phyloP scores from a whole-genome alignment of 2,888 invertebrate genomes.

The Parnassius glacialis region DNA sequence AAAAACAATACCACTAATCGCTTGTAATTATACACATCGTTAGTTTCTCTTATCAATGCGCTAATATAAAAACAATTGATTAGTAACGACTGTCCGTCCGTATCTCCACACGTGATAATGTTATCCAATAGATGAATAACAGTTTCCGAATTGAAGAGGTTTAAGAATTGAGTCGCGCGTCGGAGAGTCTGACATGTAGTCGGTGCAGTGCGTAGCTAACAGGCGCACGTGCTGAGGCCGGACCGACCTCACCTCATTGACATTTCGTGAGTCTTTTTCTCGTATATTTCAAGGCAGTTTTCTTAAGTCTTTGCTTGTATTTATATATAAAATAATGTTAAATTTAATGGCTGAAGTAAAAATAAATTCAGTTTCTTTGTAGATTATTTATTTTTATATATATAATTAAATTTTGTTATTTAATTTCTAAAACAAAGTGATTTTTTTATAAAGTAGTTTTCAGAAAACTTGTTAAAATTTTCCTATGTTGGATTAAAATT shows the following conservation, averaged over 20 bases:
- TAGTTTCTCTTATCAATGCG: conserved; percentile 3
- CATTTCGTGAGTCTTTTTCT: background rate
- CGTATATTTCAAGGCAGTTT: no score
- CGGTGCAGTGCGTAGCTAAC: background rate
- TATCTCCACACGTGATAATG: background rate
- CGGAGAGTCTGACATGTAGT: background rate
- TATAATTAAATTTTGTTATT: no score
- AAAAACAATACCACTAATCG: background rate
- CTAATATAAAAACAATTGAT: conserved; percentile 15
- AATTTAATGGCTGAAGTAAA: no score
- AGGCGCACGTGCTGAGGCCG: background rate
- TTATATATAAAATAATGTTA: no score
- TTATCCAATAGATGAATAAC: background rate
- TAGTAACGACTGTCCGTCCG: background rate
- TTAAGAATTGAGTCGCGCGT: background rate
- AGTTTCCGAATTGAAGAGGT: background rate
- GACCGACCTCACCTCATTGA: background rate
- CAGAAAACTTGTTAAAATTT: no score
- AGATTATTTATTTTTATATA: no score
- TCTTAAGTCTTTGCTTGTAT: no score
- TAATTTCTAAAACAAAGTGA: no score
- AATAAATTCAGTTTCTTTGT: no score
- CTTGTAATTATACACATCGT: background rate
- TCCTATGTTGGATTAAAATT: no score
- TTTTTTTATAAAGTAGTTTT: no score